Base-by-base conservation (phyloP, 2,888 invertebrate genomes). In the Xestia xanthographa region DNA sequence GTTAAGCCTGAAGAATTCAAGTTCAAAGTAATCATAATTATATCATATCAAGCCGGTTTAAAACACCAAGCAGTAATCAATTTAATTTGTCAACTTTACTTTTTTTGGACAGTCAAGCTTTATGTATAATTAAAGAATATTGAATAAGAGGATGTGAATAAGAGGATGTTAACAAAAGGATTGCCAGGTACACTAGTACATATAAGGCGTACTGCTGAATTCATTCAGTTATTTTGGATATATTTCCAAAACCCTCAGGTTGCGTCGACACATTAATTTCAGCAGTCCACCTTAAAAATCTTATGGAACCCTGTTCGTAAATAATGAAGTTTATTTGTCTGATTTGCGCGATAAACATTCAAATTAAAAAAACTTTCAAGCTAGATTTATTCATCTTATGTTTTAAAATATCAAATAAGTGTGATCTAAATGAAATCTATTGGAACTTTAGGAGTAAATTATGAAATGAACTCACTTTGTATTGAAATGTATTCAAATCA, bases 151-250 rank as follows among this genome's bases (percentile, higher is more conserved):
- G 12, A 41, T 41, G 63, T 41, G 14, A 34, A 20, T 75, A 50
- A 63, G 34, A 60, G 11, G 12, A 41, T 41, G 63, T 41, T 14
- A 29, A 20, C 14, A 56, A 60, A 41, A 26, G 11, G 17, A 62
- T 41, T 62, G n/a, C n/a, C 58, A 41, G 60, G 0, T 75, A 45
- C 2, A 45, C 38, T 66, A 14, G n/a, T 60, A 45, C 22, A 43
- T 22, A 34, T 17, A 78, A 77, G 71, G 76, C 34, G 70, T 75
- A 68, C 80, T 79, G 60, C 69, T 79, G 72, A 63, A 53, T 79
- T 62, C 1, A 34, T 34, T 34, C 34, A 34, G 20, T 56, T 48
- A 29, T 65, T 43, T 56, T 60, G 5, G 5, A 56, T 22, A 34
- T 8, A 43, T 14, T 45, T 29, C 5, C 14, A 38, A 38, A 22